These are phyloP conservation scores for Nothobranchius kuhntae DNA, from an alignment of 2,113 vertebrate genomes.

Conservation along the genomic window DNA sequence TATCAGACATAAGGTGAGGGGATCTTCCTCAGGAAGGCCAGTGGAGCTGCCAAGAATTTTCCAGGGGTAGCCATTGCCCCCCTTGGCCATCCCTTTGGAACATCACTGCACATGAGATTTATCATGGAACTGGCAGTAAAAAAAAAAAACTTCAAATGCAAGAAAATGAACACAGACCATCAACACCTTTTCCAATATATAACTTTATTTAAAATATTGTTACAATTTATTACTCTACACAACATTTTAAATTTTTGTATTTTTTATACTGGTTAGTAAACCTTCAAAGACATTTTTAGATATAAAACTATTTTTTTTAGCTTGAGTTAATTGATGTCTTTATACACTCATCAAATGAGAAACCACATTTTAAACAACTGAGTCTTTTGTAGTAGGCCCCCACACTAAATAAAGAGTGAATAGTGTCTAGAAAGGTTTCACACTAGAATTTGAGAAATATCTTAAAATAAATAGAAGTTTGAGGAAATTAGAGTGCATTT, in stretches of 20 bases:
- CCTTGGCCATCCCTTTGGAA: too few species aligned
- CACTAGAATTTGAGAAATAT: constrained; percentile 55
- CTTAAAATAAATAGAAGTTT: constrained; percentile 76
- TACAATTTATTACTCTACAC: constrained; percentile 83
- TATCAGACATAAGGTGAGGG: too few species aligned
- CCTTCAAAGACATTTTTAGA: constrained; percentile 67
- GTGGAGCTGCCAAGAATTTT: too few species aligned
- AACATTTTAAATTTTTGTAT: constrained; percentile 69
- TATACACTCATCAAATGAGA: constrained; percentile 59
- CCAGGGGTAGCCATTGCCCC: too few species aligned
- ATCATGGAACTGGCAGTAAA: too few species aligned
- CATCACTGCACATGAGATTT: too few species aligned
- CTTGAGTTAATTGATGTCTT: constrained; percentile 59
- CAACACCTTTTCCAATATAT: constrained; percentile 68
- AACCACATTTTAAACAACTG: constrained; percentile 32
- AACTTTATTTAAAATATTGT: constrained; percentile 85
- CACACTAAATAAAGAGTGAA: constrained; percentile 36
- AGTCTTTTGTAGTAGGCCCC: constrained; percentile 1
- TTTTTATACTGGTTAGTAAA: constrained; percentile 74
- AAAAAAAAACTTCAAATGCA: too few species aligned
- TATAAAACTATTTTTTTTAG: constrained; percentile 72
- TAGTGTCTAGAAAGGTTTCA: constrained; percentile 31
- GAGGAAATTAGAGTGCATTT: constrained; percentile 74
- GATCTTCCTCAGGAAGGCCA: too few species aligned
- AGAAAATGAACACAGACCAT: constrained; percentile 30